These are phyloP conservation scores for Menidia menidia DNA, from an alignment of 2,797 vertebrate genomes.

Conservation along the genomic window DNA sequence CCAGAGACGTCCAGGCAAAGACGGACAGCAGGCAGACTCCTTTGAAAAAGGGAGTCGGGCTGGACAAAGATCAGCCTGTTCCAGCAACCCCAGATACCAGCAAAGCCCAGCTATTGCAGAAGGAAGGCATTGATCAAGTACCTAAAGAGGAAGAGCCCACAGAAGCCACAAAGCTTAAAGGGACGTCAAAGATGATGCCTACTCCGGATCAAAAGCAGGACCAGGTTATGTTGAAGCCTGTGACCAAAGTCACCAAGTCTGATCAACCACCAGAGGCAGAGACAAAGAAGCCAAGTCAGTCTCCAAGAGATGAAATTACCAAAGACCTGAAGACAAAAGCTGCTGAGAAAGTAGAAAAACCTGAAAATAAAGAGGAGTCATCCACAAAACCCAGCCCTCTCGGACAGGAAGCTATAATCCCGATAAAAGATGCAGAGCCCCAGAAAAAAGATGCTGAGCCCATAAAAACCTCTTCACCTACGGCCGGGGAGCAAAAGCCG, in stretches of 20 bases:
- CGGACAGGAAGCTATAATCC: conserved; percentile 30
- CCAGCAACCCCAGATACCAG: conserved; percentile 15
- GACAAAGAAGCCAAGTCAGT: too few relatives aligned
- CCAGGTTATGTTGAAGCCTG: conserved; percentile 55
- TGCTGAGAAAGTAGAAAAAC: conserved; percentile 24
- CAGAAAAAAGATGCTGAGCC: conserved; percentile 51
- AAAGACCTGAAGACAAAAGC: conserved; percentile 11
- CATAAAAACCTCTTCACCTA: conserved; percentile 52
- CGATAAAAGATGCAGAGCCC: conserved; percentile 26
- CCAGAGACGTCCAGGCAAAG: conserved; percentile 39
- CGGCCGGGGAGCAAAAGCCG: conserved; percentile 12
- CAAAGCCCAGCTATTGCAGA: conserved; percentile 33
- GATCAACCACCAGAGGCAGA: conserved; percentile 25
- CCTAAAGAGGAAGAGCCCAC: conserved; percentile 39
- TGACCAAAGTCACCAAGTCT: conserved; percentile 39
- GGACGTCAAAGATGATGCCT: conserved; percentile 48
- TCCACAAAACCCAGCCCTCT: conserved; percentile 41
- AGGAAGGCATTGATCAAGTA: conserved; percentile 40
- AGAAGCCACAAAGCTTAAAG: conserved; percentile 28
- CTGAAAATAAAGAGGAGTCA: conserved; percentile 23
- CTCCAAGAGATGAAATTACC: conserved; percentile 8
- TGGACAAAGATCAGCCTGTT: conserved; percentile 30
- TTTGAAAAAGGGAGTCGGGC: conserved; percentile 34
- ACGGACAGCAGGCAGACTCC: conserved; percentile 26
- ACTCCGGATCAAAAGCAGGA: conserved; percentile 57